Evolutionary conservation across 2,113 vertebrate species (phyloP).

Genomic region (Rattus norvegicus): GRCr8 NC_086036.1:79579501-79580000

Average conservation of each 20-base stretch:
- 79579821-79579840: no score
- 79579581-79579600: no score
- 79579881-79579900: not conserved
- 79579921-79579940: not conserved
- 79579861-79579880: not conserved
- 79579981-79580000: rapidly evolving
- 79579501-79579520: not conserved
- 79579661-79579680: not conserved
- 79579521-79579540: not conserved
- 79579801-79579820: not conserved
- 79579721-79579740: not conserved
- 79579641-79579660: not conserved
- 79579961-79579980: rapidly evolving
- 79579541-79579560: not conserved
- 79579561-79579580: not conserved
- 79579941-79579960: rapidly evolving
- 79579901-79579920: no score
- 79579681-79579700: not conserved
- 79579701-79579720: not conserved
- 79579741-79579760: no score
- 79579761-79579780: not conserved
- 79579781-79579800: no score
- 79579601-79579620: no score
- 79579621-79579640: not conserved
- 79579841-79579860: not conserved